Percentiles rank a stretch among this genome's conserved stretches.
These are phyloP conservation scores for Trematomus bernacchii DNA, from an alignment of 2,797 vertebrate species.

Conservation along the genomic window DNA sequence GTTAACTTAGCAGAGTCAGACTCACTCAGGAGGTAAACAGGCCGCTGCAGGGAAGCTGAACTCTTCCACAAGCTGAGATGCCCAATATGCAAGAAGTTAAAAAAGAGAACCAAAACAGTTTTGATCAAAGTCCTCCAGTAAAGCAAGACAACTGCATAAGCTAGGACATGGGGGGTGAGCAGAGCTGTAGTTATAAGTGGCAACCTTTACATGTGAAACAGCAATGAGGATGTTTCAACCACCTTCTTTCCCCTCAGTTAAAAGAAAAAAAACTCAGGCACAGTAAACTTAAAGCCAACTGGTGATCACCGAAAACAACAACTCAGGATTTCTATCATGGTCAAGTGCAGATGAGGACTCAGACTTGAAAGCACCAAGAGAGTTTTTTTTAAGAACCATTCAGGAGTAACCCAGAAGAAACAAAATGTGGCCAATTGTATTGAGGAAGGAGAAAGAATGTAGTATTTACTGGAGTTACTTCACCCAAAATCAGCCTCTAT, in stretches of 20 bases:
- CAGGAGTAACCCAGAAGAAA: neutral
- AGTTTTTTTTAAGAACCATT: neutral
- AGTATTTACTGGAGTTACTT: neutral
- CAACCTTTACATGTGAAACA: neutral
- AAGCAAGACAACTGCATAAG: slow-evolving; percentile 10
- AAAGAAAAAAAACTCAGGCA: neutral
- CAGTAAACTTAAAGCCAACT: neutral
- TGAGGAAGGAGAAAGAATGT: neutral
- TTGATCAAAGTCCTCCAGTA: neutral
- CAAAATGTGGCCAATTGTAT: neutral
- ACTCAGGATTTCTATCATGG: neutral
- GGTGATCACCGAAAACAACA: neutral
- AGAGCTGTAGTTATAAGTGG: neutral
- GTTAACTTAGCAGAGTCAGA: slow-evolving; percentile 55
- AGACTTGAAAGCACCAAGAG: neutral
- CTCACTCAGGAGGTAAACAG: slow-evolving; percentile 39
- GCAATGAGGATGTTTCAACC: neutral
- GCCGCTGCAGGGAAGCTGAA: neutral
- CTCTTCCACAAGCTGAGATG: neutral
- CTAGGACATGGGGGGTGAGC: neutral
- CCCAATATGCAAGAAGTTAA: neutral
- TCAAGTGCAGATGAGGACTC: neutral
- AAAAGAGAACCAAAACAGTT: neutral
- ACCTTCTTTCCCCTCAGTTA: neutral
- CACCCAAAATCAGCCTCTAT: slow-evolving; percentile 1